Conservation (phyloP, 2,113 vertebrate genomes). For the Apodemus speciosus region DNA sequence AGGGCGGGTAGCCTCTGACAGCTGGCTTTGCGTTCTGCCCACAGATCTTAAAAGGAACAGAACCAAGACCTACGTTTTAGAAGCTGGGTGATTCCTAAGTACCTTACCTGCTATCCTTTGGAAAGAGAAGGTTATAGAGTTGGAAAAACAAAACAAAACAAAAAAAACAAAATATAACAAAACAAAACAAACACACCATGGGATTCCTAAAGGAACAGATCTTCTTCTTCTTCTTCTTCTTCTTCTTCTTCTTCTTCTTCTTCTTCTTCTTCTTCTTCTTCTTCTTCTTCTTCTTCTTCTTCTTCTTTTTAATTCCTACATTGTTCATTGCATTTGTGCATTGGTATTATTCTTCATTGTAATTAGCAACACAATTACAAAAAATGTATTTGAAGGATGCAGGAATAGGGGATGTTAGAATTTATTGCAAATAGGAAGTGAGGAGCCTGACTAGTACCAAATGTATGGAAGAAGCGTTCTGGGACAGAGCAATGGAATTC, state of each 20-base stretch:
- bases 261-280: no score
- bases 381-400: constrained; percentile 21
- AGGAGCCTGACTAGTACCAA: background rate
- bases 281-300: no score
- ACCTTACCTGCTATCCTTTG: background rate
- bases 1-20: background rate
- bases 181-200: background rate
- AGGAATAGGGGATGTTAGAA: background rate
- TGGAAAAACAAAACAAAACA: no score
- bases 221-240: no score
- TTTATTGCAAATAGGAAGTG: constrained; percentile 30
- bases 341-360: background rate
- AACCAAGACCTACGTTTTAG: constrained; percentile 31
- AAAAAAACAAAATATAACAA: no score
- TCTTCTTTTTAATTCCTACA: background rate
- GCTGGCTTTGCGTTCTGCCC: background rate
- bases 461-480: background rate
- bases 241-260: no score
- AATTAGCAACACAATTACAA: constrained; percentile 35
- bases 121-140: background rate
- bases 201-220: constrained; percentile 36
- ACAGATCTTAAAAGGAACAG: background rate
- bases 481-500: constrained; percentile 8
- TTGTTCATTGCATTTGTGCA: no score
- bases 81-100: constrained; percentile 3